phyloP scores from a whole-genome alignment of 2,113 vertebrate species.

The Okapia johnstoni region DNA sequence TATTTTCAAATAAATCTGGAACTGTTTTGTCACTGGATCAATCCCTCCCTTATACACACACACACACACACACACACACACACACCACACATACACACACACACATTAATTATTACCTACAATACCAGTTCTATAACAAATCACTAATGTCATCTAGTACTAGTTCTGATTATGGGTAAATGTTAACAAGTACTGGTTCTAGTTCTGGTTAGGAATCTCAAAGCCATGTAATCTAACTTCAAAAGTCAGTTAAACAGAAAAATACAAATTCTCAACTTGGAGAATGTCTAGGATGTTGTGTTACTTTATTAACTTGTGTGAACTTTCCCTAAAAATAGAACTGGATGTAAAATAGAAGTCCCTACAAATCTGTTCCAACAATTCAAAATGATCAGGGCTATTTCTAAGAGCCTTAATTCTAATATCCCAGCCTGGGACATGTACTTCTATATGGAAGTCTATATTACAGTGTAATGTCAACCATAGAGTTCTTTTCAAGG shows the following conservation, averaged over 20 bases:
- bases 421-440: not conserved
- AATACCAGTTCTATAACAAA: not conserved
- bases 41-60: not conserved
- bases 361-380: not conserved
- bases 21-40: not conserved
- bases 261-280: not conserved
- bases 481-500: not conserved
- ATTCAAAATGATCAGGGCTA: not conserved
- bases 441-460: not conserved
- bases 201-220: not conserved
- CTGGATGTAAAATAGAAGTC: not conserved
- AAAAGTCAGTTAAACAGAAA: not conserved
- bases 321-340: not conserved
- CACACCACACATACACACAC: fast-evolving
- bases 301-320: not conserved
- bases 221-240: not conserved
- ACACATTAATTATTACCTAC: not conserved
- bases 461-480: not conserved
- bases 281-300: not conserved
- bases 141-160: not conserved
- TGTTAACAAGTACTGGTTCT: not conserved
- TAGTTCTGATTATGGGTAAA: not conserved
- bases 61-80: not conserved
- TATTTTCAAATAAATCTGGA: not conserved
- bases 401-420: not conserved